Evolutionary conservation across 2,888 invertebrate genomes (phyloP), one percentile per base, ranked within the genome.

Genomic region (Tetragonula carbonaria): DNA sequence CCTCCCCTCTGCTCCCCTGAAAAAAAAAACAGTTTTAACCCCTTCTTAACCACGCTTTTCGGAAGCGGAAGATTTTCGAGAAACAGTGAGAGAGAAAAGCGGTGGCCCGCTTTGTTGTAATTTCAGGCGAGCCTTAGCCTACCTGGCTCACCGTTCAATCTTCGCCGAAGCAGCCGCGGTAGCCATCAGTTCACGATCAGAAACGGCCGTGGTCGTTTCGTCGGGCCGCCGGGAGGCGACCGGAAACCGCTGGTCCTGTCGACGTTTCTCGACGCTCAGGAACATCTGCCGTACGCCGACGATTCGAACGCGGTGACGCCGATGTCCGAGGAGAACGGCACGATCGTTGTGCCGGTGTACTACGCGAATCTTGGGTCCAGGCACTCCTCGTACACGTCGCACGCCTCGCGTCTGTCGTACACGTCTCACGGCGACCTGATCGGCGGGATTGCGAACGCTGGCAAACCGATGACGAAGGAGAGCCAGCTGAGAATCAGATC

Each of bases 251-350:
- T 99, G 93, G 98, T 99, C 89, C 96, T 98, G 90, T 98, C 98
- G 92, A 98, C 98, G 90, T 98, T 98, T 96, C 96, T 98, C 95
- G 99, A 98, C 95, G 98, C 98, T 90, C 98, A 98, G 95, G 98
- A 98, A 95, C 98, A 98, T 95, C 96, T 99, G 93, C 99, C 99
- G 82, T 99, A 98, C 95, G 99, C 99, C 80, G 99, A 99, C 95
- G 99, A 99, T 95, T 99, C 99, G 87, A 98, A 98, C 94, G 99
- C 99, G 88, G 99, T 98, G 83, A 99, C 99, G 86, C 99, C 99
- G 78, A 98, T 99, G 97, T 99, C 98, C 88, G 99, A 99, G 95
- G 99, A 99, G 95, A 98, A 98, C 95, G 98, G 98, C 93, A 98
- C 98, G 94, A 98, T 98, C 95, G 97, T 98, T 93, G 98, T 98